Base-by-base conservation (phyloP, 2,113 vertebrate species). In the Phrynosoma platyrhinos region DNA sequence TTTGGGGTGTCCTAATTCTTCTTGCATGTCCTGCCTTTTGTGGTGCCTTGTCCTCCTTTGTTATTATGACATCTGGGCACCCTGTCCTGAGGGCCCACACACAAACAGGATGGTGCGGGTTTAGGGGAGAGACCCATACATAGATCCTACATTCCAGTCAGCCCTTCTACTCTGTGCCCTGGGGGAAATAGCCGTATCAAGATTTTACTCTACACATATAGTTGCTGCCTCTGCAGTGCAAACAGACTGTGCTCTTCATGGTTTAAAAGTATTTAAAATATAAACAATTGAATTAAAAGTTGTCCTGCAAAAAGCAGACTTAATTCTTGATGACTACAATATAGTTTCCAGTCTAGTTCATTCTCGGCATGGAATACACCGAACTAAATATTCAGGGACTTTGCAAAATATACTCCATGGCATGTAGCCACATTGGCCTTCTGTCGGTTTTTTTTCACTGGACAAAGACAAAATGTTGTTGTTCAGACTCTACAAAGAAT, bases 391-490 rank as follows among this genome's bases (percentile, higher is more conserved):
- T 74, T 55, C 69, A 71, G 71, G 55, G 82, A 66, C n/a, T 75
- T 84, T 52, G 23, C 68, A n/a, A 79, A 87, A 79, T 36, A 23
- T 83, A 42, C 81, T 85, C 0, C 0, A 18, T 78, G 81, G 40
- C 53, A 75, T 87, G 68, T 13, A n/a, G n/a, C 75, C 86, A 84
- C 42, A 9, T 12, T 68, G 58, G 20, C 13, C 62, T 91, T 72
- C 75, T 2, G 4, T 47, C 0, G 14, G 0, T 52, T 1, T 76
- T 85, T 25, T 87, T 68, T 72, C 79, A 0, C 88, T 84, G 20
- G 86, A 88, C 69, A 69, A 92, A 92, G 82, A 91, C 75, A 92
- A 88, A 90, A 89, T 18, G 90, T 71, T 0, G 64, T 16, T 68
- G 23, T 77, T 82, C 86, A 69, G 87, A 47, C 74, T 91, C 58